Evolutionary conservation across 2,797 vertebrate genomes (phyloP), one percentile per base, ranked within the genome.

Genomic region (Darevskia nairensis): DNA sequence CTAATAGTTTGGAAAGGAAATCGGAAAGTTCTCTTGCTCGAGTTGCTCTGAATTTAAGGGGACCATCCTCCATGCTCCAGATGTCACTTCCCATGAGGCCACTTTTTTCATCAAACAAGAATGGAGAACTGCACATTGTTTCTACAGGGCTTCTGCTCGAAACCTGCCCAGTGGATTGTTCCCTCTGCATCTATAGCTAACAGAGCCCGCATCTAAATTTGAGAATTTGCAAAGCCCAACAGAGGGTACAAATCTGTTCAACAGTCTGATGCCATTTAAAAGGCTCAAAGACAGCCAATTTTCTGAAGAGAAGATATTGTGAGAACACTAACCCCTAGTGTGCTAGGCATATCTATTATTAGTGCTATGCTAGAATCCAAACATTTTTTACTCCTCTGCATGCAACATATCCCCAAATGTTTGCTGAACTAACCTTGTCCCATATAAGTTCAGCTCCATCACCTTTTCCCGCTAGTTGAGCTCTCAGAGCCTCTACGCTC

Each of bases 361-460:
- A 76, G 27, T 69, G 61, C 3, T 88, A 32, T 35, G 86, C 2
- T 87, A 84, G 19, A 94, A 90, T 44, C 35, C 86, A 92, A 82
- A 27, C 10, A 29, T 0, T 64, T 55, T 0, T 9, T 29, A 89
- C 17, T 25, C 4, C 66, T 41, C 50, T 29, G 9, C 1, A 5
- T 46, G 35, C 25, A 75, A 76, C 13, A 32, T 72, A 74, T 0
- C 77, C 72, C 3, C 77, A 68, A 0, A 3, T 8, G 82, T 41
- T 89, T 80, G 77, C 55, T 66, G 92, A 92, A 95, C 97, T 86
- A 88, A 99, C 99, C 98, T 99, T 99, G 96, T 99, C 99, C 99
- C 99, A 99, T 85, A 99, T 97, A 25, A 99, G 98, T 89, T 99
- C 98, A 0, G 98, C 97, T 89, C 97, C 97, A 0, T 98, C 97